Conservation (phyloP, 2,113 vertebrate genomes). For the Anseranas semipalmata region DNA sequence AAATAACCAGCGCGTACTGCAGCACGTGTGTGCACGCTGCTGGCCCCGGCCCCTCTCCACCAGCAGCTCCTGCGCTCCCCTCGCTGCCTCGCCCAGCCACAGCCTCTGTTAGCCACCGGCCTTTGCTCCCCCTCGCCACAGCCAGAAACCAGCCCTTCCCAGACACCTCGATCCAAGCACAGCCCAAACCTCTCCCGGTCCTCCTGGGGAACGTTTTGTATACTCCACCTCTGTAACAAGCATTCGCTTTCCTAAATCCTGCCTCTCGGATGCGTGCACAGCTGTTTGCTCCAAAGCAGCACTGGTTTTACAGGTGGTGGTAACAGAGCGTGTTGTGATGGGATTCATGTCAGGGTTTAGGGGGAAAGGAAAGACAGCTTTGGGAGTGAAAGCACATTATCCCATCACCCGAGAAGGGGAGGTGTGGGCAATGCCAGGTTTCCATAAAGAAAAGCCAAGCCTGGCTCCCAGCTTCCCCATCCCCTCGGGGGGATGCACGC, state of each 20-base stretch:
- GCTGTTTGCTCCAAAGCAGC: not conserved
- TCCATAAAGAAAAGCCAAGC: not conserved
- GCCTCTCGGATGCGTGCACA: not conserved
- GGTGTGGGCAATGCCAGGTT: not conserved
- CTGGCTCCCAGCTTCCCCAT: not conserved
- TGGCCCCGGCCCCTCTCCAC: not conserved
- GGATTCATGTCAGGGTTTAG: not conserved
- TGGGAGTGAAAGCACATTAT: not conserved
- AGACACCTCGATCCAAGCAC: not conserved
- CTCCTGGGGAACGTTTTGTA: accelerated
- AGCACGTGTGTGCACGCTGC: too few species aligned
- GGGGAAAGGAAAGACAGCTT: not conserved
- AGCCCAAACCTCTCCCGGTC: not conserved
- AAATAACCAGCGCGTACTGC: too few species aligned
- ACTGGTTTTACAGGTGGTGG: not conserved
- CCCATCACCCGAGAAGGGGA: not conserved
- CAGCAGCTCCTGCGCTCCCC: not conserved
- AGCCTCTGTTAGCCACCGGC: not conserved
- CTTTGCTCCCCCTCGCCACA: not conserved
- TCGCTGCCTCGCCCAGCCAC: not conserved
- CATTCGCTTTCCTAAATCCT: accelerated
- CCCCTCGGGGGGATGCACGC: not conserved
- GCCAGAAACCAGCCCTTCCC: not conserved
- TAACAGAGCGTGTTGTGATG: not conserved
- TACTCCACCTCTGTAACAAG: not conserved